Evolutionary conservation across 2,888 invertebrate genomes (phyloP), one percentile per base, ranked within the genome.

Genomic region (Aelia acuminata): DNA sequence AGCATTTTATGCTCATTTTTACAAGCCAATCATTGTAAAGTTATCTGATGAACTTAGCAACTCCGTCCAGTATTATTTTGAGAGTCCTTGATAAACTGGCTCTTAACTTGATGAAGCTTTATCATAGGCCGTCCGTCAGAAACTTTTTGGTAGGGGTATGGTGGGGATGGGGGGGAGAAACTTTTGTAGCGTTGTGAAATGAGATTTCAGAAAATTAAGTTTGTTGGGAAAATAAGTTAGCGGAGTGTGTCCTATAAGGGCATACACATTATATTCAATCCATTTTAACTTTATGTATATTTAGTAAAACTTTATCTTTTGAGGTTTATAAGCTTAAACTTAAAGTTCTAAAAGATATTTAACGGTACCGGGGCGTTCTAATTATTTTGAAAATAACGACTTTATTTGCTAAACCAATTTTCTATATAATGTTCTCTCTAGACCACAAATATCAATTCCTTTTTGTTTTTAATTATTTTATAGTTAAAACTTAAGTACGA

Each of bases 121-220:
- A 70, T 70, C 63, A 70, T 70, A 70, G 63, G 35, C 63, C 63
- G 63, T 53, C 22, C 22, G 22, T 70, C 63, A 70, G 35, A 20
- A 70, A 70, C 63, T 70, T 70, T 70, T 70, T 70, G 63, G 35
- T 70, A 7, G 63, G 63, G 35, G n/a, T n/a, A n/a, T n/a, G n/a
- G n/a, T n/a, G n/a, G n/a, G n/a, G n/a, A n/a, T n/a, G n/a, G n/a
- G n/a, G n/a, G n/a, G n/a, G n/a, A n/a, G 18, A 35, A 70, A 70
- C 63, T 70, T 70, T 70, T 70, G 63, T 70, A 70, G 35, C 31
- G 63, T 70, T 70, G 63, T 70, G 35, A 70, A 70, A 70, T 70
- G 31, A 70, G 63, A 70, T 70, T 70, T 7, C 31, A 70, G 63
- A 35, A 70, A 70, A 70, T 70, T 31, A 70, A 18, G 31, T 70